Base-by-base conservation (phyloP, 1,140 invertebrate species). In the Aphis gossypii region DNA sequence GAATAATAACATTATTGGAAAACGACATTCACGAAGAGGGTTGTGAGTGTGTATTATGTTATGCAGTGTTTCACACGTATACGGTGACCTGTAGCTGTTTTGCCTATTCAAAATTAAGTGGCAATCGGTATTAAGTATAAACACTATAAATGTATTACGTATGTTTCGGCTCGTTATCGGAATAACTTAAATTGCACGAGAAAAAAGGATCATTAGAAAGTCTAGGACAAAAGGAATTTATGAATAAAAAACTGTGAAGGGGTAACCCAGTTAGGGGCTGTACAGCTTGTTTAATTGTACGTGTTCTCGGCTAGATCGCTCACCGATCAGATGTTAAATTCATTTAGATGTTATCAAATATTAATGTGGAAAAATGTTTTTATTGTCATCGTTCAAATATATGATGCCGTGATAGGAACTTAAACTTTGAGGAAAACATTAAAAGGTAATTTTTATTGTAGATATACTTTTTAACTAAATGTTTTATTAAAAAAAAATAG, bases 81-180 rank as follows among this genome's bases (percentile, higher is more conserved):
- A 46, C 8, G 8, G 48, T 48, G 48, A 41, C 35, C n/a, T 90
- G 88, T 90, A 60, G 88, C 51, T 90, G 38, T 90, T 90, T 90
- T 90, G 35, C 51, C 51, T 90, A 90, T 56, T 0, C 21, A 9
- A 51, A 51, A 90, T 44, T 35, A 51, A 35, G 35, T 41, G 51
- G 38, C 51, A 54, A 89, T 35, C 46, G 87, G 41, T 23, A 84
- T 8, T 1, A 41, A 41, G 38, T 41, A 41, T 41, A 3, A 41
- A 41, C 38, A 41, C 38, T 41, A 41, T 2, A 41, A 83, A 84
- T 41, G 83, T 87, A 44, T 87, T 87, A 87, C 30, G 30, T 30
- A n/a, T 18, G 60, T 76, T 76, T 18, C 30, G 11, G 21, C 0
- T 23, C 30, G 44, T 87, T 87, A 87, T 87, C 25, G 44, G 44